Percentiles rank a stretch among this genome's conserved stretches.
These are phyloP conservation scores for Zosterops japonicus DNA, from an alignment of 2,113 vertebrate species.

Conservation along the genomic window DNA sequence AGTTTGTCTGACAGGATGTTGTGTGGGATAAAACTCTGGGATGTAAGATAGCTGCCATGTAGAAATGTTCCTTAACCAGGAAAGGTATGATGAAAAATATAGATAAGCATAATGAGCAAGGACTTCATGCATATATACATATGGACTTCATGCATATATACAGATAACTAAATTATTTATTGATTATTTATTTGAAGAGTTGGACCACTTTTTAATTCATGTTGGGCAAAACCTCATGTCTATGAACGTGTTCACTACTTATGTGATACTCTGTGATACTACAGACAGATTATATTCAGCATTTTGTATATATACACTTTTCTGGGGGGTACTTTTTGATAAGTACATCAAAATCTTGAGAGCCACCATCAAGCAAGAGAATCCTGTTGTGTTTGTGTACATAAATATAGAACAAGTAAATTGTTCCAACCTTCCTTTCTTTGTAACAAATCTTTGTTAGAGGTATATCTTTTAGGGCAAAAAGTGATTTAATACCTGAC, in stretches of 20 bases:
- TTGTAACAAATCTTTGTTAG: not conserved
- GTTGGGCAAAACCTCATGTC: not conserved
- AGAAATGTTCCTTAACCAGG: not conserved
- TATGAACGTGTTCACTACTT: not conserved
- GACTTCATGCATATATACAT: not conserved
- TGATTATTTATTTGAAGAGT: not conserved
- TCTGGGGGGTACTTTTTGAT: not conserved
- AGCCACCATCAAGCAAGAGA: not conserved
- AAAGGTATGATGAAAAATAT: not conserved
- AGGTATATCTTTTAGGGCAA: not conserved
- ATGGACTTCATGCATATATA: too few species aligned
- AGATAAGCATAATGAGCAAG: not conserved
- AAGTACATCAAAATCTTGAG: not conserved
- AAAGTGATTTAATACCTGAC: not conserved
- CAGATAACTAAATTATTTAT: not conserved
- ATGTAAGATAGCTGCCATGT: not conserved
- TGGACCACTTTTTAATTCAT: not conserved
- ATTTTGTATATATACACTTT: not conserved
- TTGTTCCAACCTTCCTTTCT: not conserved
- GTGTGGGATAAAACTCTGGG: not conserved
- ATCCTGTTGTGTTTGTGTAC: not conserved
- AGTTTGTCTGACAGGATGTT: not conserved
- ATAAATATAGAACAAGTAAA: not conserved
- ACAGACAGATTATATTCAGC: not conserved
- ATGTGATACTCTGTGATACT: not conserved